phyloP scores from a whole-genome alignment of 2,113 vertebrate species.

The Paedocypris sp. region DNA sequence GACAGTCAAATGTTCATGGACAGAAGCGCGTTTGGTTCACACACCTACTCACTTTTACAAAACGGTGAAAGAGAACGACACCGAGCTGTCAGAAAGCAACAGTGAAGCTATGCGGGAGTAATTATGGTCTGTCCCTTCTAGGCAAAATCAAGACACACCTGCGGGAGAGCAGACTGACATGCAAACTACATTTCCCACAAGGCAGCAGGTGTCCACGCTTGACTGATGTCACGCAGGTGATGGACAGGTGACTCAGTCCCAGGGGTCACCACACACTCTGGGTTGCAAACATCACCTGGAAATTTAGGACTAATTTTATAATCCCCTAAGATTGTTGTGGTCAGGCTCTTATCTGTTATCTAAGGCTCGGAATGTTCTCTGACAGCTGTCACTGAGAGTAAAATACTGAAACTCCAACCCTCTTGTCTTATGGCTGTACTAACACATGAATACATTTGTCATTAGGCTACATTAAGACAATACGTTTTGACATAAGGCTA shows the following conservation, averaged over 20 bases:
- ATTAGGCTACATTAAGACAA: no score
- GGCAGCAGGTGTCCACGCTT: background rate
- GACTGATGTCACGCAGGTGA: background rate
- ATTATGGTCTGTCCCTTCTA: conserved; percentile 43
- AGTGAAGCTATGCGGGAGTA: conserved; percentile 47
- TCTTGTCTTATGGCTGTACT: no score
- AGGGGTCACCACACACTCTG: background rate
- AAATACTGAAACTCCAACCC: no score
- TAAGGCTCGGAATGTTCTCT: no score
- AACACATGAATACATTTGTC: no score
- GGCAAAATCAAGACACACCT: conserved; percentile 29
- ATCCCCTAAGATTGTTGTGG: no score
- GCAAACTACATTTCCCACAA: conserved; percentile 29
- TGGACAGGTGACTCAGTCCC: background rate
- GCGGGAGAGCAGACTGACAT: conserved; percentile 28
- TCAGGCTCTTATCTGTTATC: no score
- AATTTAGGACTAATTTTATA: no score
- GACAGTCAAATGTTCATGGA: conserved; percentile 6
- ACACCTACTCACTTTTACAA: background rate
- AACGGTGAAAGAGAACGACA: background rate
- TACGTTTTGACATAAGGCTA: no score
- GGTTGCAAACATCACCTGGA: no score
- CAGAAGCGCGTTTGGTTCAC: conserved; percentile 25
- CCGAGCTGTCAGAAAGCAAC: conserved; percentile 41
- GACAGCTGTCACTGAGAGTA: no score